Evolutionary conservation across 1,140 invertebrate genomes (phyloP).

Genomic region (Drosophila sproati): DNA sequence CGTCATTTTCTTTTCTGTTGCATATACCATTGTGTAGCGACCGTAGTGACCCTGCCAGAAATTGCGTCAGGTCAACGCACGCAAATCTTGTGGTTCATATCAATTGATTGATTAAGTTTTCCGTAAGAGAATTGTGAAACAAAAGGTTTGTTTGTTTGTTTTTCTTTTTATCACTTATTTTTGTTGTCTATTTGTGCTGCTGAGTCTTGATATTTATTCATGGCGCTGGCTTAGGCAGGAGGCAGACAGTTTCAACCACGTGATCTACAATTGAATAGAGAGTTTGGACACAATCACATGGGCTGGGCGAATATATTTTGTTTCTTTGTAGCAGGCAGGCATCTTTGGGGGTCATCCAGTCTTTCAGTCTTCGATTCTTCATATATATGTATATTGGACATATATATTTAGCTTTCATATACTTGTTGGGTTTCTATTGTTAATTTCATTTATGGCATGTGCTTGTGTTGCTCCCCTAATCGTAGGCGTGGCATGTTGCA

Average conservation of each 20-base stretch:
- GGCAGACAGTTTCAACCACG: slow-evolving; percentile 2
- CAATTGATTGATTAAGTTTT: slow-evolving; percentile 67
- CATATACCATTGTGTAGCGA: neutral
- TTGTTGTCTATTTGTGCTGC: slow-evolving; percentile 50
- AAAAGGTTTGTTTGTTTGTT: slow-evolving; percentile 56
- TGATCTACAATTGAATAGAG: neutral
- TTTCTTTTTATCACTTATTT: slow-evolving; percentile 74
- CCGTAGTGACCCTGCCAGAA: slow-evolving; percentile 35
- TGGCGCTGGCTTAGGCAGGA: neutral
- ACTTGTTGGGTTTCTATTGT: slow-evolving; percentile 51
- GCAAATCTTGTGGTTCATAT: slow-evolving; percentile 65
- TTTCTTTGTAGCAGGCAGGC: slow-evolving; percentile 49
- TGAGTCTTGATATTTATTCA: slow-evolving; percentile 5
- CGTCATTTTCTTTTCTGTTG: slow-evolving; percentile 14
- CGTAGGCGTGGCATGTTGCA: slow-evolving; percentile 14
- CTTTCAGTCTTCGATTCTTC: slow-evolving; percentile 41
- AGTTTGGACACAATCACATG: slow-evolving; percentile 20
- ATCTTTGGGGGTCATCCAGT: slow-evolving; percentile 56
- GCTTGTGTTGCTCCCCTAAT: slow-evolving; percentile 8
- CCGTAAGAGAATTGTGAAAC: slow-evolving; percentile 72
- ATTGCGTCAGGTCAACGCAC: slow-evolving; percentile 72
- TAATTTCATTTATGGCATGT: slow-evolving; percentile 53
- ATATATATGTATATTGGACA: neutral
- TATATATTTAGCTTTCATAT: slow-evolving; percentile 8
- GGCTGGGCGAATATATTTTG: slow-evolving; percentile 40